Evolutionary conservation across 2,113 vertebrate species (phyloP), one percentile per base, ranked within the genome.

Genomic region (Sarotherodon lohbergeri): DNA sequence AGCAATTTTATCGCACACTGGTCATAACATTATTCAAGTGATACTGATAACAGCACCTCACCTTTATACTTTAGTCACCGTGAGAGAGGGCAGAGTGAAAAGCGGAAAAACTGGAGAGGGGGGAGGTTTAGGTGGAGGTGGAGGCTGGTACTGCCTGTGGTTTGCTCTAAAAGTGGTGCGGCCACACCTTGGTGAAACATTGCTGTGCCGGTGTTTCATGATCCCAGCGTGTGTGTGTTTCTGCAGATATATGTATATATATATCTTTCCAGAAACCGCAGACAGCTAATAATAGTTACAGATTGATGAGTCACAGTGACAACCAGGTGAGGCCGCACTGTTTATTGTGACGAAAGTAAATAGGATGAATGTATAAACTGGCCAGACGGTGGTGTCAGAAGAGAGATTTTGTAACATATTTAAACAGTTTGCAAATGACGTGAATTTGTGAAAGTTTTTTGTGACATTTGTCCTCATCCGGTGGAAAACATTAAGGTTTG

Each of bases 131-230:
- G 24, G 9, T 71, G 71, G 81, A 86, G 88, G 56, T n/a, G 41
- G 71, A 90, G 63, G 87, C 73, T 90, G 81, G 12, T 14, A 17
- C 59, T 43, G 78, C 68, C 79, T 90, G 87, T 52, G 83, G 90
- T 90, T 87, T 83, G 27, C 29, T 90, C 54, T 80, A 66, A 91
- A 90, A 84, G 86, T 66, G 52, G 88, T 48, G 36, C 2, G 57
- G 85, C 80, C 85, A 71, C 85, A 83, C 85, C 88, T 86, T 57
- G 57, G 66, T 39, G 39, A 81, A 61, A 56, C 57, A 46, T 46
- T 34, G 14, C 68, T 32, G 57, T 52, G 29, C 19, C 1, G 5
- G 24, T 50, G 43, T 50, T 76, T 76, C 71, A 17, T 76, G 43
- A 76, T 76, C 68, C 68, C 41, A 29, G 59, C 10, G 29, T n/a